A percentile compares a stretch with the other conserved stretches of the same genome.
Evolutionary conservation across 1,140 invertebrate species (phyloP).

Genomic region (Panagrolaimus sp.): DNA sequence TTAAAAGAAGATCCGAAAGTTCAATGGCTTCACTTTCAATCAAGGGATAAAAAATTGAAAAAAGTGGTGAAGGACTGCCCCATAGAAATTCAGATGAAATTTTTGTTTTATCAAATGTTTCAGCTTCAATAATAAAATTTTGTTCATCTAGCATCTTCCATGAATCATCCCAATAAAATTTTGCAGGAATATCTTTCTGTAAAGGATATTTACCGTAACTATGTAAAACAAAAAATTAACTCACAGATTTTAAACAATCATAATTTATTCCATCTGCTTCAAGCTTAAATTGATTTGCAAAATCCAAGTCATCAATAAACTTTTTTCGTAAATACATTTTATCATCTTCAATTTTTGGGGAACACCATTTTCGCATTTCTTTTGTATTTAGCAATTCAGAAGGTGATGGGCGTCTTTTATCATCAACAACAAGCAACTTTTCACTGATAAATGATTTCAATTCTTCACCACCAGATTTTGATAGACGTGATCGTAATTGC

Average conservation of each 20-base stretch:
- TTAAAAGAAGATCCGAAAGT: not conserved
- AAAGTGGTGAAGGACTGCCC: not conserved
- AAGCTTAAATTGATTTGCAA: constrained; percentile 33
- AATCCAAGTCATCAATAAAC: constrained; percentile 36
- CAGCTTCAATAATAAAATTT: not conserved
- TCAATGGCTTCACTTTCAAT: not conserved
- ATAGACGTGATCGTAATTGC: constrained; percentile 37
- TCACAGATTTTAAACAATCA: constrained; percentile 35
- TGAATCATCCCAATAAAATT: constrained; percentile 45
- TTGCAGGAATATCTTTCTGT: constrained; percentile 39
- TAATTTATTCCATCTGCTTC: constrained; percentile 27
- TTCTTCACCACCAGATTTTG: constrained; percentile 39
- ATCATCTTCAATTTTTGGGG: constrained; percentile 22
- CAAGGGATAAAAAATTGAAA: not conserved
- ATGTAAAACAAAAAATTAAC: not conserved
- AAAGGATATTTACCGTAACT: constrained; percentile 2
- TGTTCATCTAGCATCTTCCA: constrained; percentile 31
- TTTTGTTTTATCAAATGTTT: not conserved
- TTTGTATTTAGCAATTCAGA: constrained; percentile 20
- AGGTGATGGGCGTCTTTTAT: constrained; percentile 22
- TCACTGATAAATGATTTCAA: constrained; percentile 36
- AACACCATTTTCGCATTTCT: constrained; percentile 35
- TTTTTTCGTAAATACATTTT: constrained; percentile 28
- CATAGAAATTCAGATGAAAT: not conserved
- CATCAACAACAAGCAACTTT: constrained; percentile 24